A percentile compares a stretch with the other conserved stretches of the same genome.
These are phyloP conservation scores for Albula glossodonta DNA, from an alignment of 2,113 vertebrate species.

Conservation along the genomic window DNA sequence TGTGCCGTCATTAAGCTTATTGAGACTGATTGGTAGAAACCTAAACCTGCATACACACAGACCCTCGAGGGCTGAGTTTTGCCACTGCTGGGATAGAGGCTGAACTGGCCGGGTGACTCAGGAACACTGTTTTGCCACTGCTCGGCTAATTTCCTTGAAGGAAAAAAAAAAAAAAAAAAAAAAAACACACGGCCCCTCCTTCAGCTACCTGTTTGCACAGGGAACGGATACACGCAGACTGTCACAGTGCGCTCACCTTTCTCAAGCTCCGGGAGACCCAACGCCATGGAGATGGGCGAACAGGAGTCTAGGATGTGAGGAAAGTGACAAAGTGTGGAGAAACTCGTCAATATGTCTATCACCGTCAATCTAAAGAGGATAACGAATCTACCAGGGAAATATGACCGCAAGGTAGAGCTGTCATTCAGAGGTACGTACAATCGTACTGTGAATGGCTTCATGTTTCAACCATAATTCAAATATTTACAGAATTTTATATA, in stretches of 20 bases:
- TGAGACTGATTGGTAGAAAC: no score
- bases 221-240: background rate
- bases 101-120: slow-evolving; percentile 56
- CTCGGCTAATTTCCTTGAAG: background rate
- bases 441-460: background rate
- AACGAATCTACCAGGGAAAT: slow-evolving; percentile 75
- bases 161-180: no score
- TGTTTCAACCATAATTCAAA: no score
- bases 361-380: slow-evolving; percentile 72
- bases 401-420: slow-evolving; percentile 80
- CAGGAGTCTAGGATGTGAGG: background rate
- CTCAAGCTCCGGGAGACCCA: background rate
- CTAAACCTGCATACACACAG: background rate
- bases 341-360: slow-evolving; percentile 76
- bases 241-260: background rate
- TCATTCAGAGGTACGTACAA: slow-evolving; percentile 78
- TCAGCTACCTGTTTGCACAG: slow-evolving; percentile 12
- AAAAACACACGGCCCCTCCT: background rate
- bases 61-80: slow-evolving; percentile 41
- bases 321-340: background rate
- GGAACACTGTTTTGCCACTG: background rate
- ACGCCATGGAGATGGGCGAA: background rate
- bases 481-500: no score
- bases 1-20: no score
- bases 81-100: slow-evolving; percentile 18